Percentiles rank a stretch among this genome's conserved stretches.
These are phyloP conservation scores for Cephus pygmeus DNA, from an alignment of 2,888 invertebrate genomes.

Conservation along the genomic window DNA sequence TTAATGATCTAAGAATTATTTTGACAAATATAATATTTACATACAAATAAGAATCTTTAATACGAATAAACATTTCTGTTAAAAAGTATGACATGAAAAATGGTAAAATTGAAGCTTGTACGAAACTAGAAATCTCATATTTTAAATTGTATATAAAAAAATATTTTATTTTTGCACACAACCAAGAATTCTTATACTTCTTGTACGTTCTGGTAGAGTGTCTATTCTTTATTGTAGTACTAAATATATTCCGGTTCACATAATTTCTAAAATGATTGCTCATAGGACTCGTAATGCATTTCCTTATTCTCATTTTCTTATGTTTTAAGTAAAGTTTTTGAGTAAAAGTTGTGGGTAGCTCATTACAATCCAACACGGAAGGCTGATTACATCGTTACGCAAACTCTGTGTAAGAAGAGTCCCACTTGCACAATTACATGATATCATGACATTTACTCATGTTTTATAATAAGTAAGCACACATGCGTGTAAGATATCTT, in stretches of 20 bases:
- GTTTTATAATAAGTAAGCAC: slow-evolving; percentile 1
- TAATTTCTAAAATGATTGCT: background rate
- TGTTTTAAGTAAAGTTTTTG: background rate
- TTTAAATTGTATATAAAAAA: background rate
- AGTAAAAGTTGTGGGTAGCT: slow-evolving; percentile 31
- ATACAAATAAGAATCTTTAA: background rate
- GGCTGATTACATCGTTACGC: slow-evolving; percentile 34
- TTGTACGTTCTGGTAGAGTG: background rate
- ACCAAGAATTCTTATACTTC: background rate
- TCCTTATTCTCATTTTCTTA: background rate
- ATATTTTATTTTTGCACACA: background rate
- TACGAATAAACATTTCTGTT: background rate
- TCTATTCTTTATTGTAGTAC: background rate
- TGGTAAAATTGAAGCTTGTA: background rate
- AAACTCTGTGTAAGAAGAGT: slow-evolving; percentile 37
- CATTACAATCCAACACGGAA: slow-evolving; percentile 40
- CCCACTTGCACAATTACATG: slow-evolving; percentile 35
- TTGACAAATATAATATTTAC: background rate
- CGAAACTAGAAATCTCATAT: background rate
- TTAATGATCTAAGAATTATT: background rate
- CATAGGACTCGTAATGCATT: background rate
- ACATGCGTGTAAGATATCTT: background rate
- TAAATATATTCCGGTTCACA: background rate
- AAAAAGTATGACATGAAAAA: background rate
- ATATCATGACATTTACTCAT: background rate